These are phyloP conservation scores for Drosophila cardini DNA, from an alignment of 1,140 invertebrate genomes.

Conservation along the genomic window DNA sequence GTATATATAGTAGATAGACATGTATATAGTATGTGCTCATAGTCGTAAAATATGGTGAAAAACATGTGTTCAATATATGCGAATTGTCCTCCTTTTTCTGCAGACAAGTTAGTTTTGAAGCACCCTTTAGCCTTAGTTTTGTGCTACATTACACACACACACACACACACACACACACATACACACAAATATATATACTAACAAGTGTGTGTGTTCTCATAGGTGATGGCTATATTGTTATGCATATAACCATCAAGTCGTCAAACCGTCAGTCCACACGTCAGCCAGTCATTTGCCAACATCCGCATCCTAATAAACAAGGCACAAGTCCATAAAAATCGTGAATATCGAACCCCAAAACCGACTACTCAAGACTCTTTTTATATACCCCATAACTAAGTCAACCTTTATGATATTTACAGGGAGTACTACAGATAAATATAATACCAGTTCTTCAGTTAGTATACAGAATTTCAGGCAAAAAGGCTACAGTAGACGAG, in stretches of 20 bases:
- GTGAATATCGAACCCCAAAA: conserved; percentile 13
- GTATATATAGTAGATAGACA: neutral
- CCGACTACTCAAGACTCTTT: conserved; percentile 16
- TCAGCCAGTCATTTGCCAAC: conserved; percentile 60
- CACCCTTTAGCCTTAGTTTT: conserved; percentile 48
- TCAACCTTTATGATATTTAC: neutral
- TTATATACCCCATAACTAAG: too few species aligned
- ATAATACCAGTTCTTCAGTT: too few species aligned
- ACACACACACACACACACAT: neutral
- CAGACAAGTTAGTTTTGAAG: conserved; percentile 36
- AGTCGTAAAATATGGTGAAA: conserved; percentile 45
- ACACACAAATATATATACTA: conserved; percentile 9
- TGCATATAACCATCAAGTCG: conserved; percentile 63
- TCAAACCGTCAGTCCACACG: conserved; percentile 37
- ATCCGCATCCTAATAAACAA: conserved; percentile 68
- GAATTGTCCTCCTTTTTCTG: conserved; percentile 38
- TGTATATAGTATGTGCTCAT: conserved; percentile 13
- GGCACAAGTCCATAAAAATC: conserved; percentile 30
- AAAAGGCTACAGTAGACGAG: too few species aligned
- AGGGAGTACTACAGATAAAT: neutral
- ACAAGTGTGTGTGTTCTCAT: conserved; percentile 31
- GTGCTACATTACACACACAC: conserved; percentile 57
- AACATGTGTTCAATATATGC: conserved; percentile 45
- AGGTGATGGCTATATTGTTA: conserved; percentile 75
- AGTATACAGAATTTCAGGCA: too few species aligned